Conservation (phyloP, 1,140 invertebrate genomes). For the Drosophila sp. region DNA sequence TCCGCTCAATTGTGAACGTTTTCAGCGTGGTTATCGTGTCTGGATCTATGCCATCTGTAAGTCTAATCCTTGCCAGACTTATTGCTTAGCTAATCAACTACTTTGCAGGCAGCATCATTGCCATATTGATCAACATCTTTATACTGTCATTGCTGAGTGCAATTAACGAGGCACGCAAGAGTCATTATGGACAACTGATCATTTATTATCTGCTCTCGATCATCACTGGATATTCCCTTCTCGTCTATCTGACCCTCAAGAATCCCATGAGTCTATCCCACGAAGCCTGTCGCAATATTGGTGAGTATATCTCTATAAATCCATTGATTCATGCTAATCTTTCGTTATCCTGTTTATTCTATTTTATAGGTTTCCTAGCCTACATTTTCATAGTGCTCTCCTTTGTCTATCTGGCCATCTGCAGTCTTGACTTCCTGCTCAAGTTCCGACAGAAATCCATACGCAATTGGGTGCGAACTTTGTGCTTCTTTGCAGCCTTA, state of each 20-base stretch:
- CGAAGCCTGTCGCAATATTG: slow-evolving; percentile 69
- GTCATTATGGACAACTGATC: slow-evolving; percentile 71
- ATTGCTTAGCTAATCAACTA: not conserved
- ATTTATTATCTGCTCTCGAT: slow-evolving; percentile 72
- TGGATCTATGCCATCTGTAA: slow-evolving; percentile 82
- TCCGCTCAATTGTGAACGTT: slow-evolving; percentile 74
- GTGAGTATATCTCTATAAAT: slow-evolving; percentile 17
- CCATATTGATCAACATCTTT: slow-evolving; percentile 73
- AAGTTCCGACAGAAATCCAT: slow-evolving; percentile 87
- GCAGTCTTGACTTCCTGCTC: slow-evolving; percentile 91
- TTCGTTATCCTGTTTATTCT: not conserved
- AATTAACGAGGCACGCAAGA: slow-evolving; percentile 66
- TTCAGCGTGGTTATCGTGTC: slow-evolving; percentile 71
- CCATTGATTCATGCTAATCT: not conserved
- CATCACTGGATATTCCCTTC: slow-evolving; percentile 58
- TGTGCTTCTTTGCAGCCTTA: slow-evolving; percentile 88
- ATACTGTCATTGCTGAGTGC: slow-evolving; percentile 61
- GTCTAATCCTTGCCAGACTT: not conserved
- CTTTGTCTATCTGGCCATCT: slow-evolving; percentile 91
- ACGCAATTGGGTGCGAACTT: slow-evolving; percentile 84
- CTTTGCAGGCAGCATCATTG: slow-evolving; percentile 66
- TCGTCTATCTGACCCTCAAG: slow-evolving; percentile 73
- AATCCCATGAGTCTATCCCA: slow-evolving; percentile 75
- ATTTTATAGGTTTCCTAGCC: slow-evolving; percentile 86
- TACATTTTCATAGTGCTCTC: slow-evolving; percentile 91